Evolutionary conservation across 1,140 invertebrate genomes (phyloP).

Genomic region (Teleopsis dalmanni): DNA sequence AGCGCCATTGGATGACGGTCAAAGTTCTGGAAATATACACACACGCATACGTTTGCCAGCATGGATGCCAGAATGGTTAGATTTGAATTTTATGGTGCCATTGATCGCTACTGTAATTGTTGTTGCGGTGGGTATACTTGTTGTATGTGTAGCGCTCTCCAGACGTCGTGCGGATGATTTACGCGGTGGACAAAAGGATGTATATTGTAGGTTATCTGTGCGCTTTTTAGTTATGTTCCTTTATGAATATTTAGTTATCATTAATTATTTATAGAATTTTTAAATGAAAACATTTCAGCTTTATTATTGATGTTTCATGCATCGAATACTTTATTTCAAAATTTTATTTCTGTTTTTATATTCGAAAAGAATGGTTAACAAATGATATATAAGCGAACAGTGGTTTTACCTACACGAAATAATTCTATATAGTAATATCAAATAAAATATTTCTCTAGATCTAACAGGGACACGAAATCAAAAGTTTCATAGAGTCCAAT

Average conservation of each 20-base stretch:
- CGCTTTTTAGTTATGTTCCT: too few species aligned
- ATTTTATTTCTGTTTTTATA: conserved; percentile 17
- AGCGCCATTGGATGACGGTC: conserved; percentile 63
- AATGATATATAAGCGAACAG: too few species aligned
- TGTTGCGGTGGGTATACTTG: conserved; percentile 78
- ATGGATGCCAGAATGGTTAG: conserved; percentile 77
- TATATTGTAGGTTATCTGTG: conserved; percentile 52
- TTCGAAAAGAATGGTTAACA: too few species aligned
- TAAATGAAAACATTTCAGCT: too few species aligned
- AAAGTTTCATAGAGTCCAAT: too few species aligned
- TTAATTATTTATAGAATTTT: neutral
- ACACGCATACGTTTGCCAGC: conserved; percentile 56
- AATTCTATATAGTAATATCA: too few species aligned
- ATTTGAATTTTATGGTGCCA: conserved; percentile 78
- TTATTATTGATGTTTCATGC: neutral
- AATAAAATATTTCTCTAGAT: too few species aligned
- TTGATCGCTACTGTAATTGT: conserved; percentile 77
- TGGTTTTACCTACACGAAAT: too few species aligned
- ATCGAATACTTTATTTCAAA: conserved; percentile 4
- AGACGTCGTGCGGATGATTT: conserved; percentile 69
- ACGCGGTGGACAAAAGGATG: conserved; percentile 67
- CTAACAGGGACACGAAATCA: too few species aligned
- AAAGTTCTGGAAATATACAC: conserved; percentile 43
- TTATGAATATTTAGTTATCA: too few species aligned
- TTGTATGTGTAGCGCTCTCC: conserved; percentile 78